These are phyloP conservation scores for Synodontis membranacea DNA, from an alignment of 2,113 vertebrate genomes.

Conservation along the genomic window DNA sequence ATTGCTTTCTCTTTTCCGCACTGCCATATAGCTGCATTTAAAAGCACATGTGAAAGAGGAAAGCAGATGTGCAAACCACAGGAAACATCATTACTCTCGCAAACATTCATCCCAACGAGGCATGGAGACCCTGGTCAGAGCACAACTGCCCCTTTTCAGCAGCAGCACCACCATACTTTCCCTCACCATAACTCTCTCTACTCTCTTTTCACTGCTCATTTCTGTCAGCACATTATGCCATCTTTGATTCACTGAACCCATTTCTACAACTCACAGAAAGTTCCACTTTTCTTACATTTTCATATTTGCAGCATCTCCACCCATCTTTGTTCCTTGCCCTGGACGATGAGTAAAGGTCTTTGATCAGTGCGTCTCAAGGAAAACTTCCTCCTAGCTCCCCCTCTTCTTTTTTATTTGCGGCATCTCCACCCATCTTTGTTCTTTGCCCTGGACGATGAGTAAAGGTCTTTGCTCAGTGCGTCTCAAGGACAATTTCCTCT, in stretches of 20 bases:
- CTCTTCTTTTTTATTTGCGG: conserved; percentile 37
- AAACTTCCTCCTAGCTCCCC: background rate
- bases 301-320: background rate
- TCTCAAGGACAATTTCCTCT: conserved; percentile 17
- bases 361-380: conserved; percentile 13
- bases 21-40: conserved; percentile 54
- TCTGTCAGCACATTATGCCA: conserved; percentile 21
- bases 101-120: conserved; percentile 58
- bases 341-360: conserved; percentile 22
- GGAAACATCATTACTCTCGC: conserved; percentile 64
- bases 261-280: background rate
- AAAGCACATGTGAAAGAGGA: conserved; percentile 64
- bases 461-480: conserved; percentile 7
- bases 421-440: background rate
- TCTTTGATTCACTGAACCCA: conserved; percentile 45
- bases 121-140: conserved; percentile 58
- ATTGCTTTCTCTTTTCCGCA: background rate
- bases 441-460: conserved; percentile 21
- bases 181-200: background rate
- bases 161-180: background rate
- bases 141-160: conserved; percentile 36
- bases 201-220: background rate
- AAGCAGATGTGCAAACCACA: conserved; percentile 63
- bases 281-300: conserved; percentile 2
- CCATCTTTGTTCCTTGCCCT: conserved; percentile 16